Evolutionary conservation across 2,888 invertebrate genomes (phyloP).

Genomic region (Oxycera nigricornis): DNA sequence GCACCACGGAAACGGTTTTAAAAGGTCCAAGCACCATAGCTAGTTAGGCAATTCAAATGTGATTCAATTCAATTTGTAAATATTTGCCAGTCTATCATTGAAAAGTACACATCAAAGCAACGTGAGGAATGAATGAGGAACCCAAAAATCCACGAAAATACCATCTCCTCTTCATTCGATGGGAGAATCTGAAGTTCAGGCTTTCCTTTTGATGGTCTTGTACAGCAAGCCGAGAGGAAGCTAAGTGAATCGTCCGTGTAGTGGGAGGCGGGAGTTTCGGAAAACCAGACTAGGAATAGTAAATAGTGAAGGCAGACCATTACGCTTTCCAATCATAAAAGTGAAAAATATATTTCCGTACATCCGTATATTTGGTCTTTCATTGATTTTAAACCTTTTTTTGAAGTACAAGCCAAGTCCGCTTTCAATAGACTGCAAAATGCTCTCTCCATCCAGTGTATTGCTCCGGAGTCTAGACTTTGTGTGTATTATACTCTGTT

Average conservation of each 20-base stretch:
- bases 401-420: not conserved
- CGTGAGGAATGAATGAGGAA: not conserved
- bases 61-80: not conserved
- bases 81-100: not conserved
- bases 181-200: not conserved
- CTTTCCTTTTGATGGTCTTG: not conserved
- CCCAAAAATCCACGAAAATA: not conserved
- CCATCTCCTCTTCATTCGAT: not conserved
- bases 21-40: not conserved
- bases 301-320: not conserved
- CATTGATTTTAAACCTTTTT: not conserved
- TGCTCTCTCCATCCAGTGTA: not conserved
- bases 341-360: slow-evolving; percentile 6
- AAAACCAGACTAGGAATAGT: not conserved
- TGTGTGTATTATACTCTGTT: too few relatives aligned
- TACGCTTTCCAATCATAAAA: slow-evolving; percentile 2
- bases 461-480: not conserved
- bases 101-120: slow-evolving; percentile 2
- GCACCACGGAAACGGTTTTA: not conserved
- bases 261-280: not conserved
- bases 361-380: not conserved
- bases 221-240: not conserved
- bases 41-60: not conserved
- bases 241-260: not conserved
- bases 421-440: not conserved